Evolutionary conservation across 1,140 invertebrate genomes (phyloP), one percentile per base, ranked within the genome.

Genomic region (Lepidotrigona ventralis): DNA sequence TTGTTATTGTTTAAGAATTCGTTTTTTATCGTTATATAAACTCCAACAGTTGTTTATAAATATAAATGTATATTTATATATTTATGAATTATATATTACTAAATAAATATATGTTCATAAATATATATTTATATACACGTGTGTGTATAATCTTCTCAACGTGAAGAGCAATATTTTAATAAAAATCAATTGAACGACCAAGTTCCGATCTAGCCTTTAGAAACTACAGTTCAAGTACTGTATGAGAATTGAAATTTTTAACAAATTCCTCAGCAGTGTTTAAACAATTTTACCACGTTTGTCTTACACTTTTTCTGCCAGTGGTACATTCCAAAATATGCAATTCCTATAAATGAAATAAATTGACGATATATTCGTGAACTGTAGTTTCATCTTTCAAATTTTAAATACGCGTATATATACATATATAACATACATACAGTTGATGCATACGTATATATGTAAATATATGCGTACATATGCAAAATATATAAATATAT

Each of bases 1-100:
- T 93, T 92, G 91, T 93, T 93, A 93, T 91, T 92, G 89, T 93
- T 93, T 92, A 92, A 92, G 89, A 91, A 90, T 90, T 89, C 87
- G 87, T 91, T 91, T 89, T 84, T 86, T 87, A 92, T 91, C 85
- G 87, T 92, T 93, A 91, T 80, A 89, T 51, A 89, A 92, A 91
- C 86, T 87, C 74, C 89, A 90, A 69, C 89, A 90, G 90, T 90
- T 90, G 85, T 91, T 91, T 86, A 85, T 90, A 77, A 53, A 77
- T 76, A 76, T 63, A 76, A 19, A 51, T 51, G 51, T 76, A 26
- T 63, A 76, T 64, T 17, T 74, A 33, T 26, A 53, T 71, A 51
- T 51, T 39, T 71, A 26, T 39, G 46, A 33, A 71, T 26, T 64
- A 64, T 60, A 60, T n/a, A n/a, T 60, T 60, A 17, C 8, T 9